Base-by-base conservation (phyloP, 2,888 invertebrate genomes). In the Trichopoda pennipes region DNA sequence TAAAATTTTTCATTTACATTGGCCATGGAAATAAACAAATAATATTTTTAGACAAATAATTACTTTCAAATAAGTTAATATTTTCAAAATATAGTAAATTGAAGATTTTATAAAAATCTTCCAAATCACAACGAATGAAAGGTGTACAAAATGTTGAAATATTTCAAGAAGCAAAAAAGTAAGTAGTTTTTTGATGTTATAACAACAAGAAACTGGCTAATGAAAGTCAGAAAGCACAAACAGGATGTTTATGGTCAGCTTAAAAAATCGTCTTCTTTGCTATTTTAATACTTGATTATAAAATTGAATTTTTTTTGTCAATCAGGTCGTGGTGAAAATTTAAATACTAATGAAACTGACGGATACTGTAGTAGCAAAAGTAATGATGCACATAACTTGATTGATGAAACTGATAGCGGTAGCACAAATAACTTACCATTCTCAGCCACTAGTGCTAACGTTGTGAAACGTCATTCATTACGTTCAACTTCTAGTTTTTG, bases 401-500 rank as follows among this genome's bases (percentile, higher is more conserved):
- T 16, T 17, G 79, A 81, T 79, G 76, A 82, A 64, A 69, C 61
- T 64, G 69, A 78, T 68, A 72, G 58, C 28, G 55, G 17, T 12
- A 17, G 44, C 32, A n/a, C 19, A 55, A 63, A 75, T 64, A 74
- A 58, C n/a, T 28, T n/a, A 32, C 35, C 32, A 51, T 23, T 32
- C 7, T 16, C 47, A 23, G 6, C 35, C 23, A 8, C 56, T 7
- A 28, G 47, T 38, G 14, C 28, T 0, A 58, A 47, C 73, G 77
- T 49, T 51, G 63, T 60, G 8, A 89, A 89, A 81, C 88, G 89
- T 51, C 85, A 88, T 84, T 89, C 89, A 61, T 80, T 89, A 74
- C 87, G 88, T 44, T 89, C 89, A 10, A 88, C 89, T 82, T 88
- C 89, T 66, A 89, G 89, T 85, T 89, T 89, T 85, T 89, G 89